Evolutionary conservation across 1,140 invertebrate genomes (phyloP).

Genomic region (Halictus rubicundus): DNA sequence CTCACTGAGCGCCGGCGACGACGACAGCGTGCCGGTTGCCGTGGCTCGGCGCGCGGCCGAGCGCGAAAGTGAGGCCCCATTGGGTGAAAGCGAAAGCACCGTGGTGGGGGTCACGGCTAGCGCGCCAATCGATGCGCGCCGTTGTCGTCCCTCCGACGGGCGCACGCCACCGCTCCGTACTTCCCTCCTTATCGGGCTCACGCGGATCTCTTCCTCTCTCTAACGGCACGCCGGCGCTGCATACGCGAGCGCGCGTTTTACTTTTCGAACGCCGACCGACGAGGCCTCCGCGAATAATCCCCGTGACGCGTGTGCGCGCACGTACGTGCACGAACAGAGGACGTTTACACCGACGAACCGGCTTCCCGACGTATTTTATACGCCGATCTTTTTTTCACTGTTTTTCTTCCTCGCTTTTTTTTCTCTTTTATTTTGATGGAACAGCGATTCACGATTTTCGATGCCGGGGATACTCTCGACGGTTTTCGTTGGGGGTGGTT

Average conservation of each 20-base stretch:
- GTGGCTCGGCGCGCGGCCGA: constrained; percentile 70
- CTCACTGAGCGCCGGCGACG: constrained; percentile 72
- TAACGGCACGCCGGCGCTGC: constrained; percentile 12
- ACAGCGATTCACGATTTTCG: too few relatives aligned
- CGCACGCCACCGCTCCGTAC: constrained; percentile 42
- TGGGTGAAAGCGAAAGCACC: constrained; percentile 80
- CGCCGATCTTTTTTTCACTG: too few relatives aligned
- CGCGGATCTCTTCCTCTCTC: neutral
- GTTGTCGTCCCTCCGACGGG: constrained; percentile 59
- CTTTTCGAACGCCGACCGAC: constrained; percentile 57
- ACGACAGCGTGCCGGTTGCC: constrained; percentile 69
- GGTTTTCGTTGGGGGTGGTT: too few relatives aligned
- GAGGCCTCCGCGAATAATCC: constrained; percentile 52
- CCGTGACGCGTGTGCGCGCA: constrained; percentile 5
- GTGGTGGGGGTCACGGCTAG: constrained; percentile 80
- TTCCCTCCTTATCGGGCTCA: neutral
- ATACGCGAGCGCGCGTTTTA: constrained; percentile 56
- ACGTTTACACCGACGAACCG: neutral
- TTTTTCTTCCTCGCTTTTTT: too few relatives aligned
- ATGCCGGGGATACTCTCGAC: too few relatives aligned
- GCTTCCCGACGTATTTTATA: neutral
- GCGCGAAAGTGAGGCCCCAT: constrained; percentile 80
- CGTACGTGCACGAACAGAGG: neutral
- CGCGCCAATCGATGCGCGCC: constrained; percentile 79
- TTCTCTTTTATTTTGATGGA: too few relatives aligned